Conservation (phyloP, 2,888 invertebrate species). For the Melanchra persicariae region DNA sequence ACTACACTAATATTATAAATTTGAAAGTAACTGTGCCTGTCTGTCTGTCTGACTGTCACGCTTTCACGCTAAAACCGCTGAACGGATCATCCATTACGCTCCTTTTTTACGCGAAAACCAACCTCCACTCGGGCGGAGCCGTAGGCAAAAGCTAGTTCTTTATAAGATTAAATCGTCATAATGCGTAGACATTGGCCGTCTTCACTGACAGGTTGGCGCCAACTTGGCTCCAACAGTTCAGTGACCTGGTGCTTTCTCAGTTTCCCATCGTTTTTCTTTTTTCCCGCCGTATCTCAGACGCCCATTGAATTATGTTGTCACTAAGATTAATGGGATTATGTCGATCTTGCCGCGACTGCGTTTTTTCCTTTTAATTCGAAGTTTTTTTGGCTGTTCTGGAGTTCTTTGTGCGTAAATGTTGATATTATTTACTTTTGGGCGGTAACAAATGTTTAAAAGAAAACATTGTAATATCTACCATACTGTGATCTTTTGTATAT, state of each 20-base stretch:
- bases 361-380: slow-evolving; percentile 62
- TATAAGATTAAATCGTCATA: slow-evolving; percentile 32
- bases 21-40: no score
- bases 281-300: slow-evolving; percentile 65
- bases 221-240: slow-evolving; percentile 58
- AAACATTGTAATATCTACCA: no score
- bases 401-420: background rate
- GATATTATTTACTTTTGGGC: background rate
- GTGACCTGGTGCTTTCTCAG: slow-evolving; percentile 59
- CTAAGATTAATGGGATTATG: slow-evolving; percentile 82
- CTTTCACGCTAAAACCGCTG: no score
- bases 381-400: slow-evolving; percentile 32
- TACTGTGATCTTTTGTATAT: no score
- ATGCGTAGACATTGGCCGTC: slow-evolving; percentile 31
- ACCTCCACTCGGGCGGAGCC: no score
- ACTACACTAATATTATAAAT: no score
- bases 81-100: no score
- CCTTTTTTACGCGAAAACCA: no score
- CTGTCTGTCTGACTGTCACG: no score
- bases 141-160: no score
- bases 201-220: slow-evolving; percentile 53
- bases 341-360: slow-evolving; percentile 65
- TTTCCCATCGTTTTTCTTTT: slow-evolving; percentile 60
- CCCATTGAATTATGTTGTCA: slow-evolving; percentile 81
- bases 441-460: background rate